Evolutionary conservation across 2,797 vertebrate genomes (phyloP).

Genomic region (Alcedo quadribrachys): DNA sequence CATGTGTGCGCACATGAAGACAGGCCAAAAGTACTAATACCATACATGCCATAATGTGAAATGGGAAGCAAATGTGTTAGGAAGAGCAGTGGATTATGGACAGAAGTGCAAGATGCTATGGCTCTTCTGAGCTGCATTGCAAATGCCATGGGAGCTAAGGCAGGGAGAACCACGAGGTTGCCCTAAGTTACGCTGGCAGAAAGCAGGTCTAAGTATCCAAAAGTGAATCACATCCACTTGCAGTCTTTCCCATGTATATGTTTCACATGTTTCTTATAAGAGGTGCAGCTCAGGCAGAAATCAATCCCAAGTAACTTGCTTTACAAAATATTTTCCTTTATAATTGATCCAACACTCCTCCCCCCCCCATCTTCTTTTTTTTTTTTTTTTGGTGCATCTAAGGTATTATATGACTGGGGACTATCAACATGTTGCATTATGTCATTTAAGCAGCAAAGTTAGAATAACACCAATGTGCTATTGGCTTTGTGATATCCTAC

Average conservation of each 20-base stretch:
- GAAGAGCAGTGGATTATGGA: background rate
- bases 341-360: background rate
- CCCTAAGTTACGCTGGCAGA: background rate
- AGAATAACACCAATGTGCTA: background rate
- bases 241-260: background rate
- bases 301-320: background rate
- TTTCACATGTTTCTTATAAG: background rate
- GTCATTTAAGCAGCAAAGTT: background rate
- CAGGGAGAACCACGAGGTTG: background rate
- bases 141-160: background rate
- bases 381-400: background rate
- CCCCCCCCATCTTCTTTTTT: background rate
- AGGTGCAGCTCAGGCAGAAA: background rate
- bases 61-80: background rate
- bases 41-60: background rate
- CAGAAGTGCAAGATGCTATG: constrained; percentile 14
- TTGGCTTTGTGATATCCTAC: constrained; percentile 14
- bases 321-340: background rate
- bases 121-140: background rate
- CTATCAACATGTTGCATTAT: background rate
- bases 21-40: background rate
- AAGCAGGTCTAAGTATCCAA: background rate
- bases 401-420: background rate
- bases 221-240: background rate
- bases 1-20: background rate